Evolutionary conservation across 2,797 vertebrate species (phyloP).

Genomic region (Myotis myotis): DNA sequence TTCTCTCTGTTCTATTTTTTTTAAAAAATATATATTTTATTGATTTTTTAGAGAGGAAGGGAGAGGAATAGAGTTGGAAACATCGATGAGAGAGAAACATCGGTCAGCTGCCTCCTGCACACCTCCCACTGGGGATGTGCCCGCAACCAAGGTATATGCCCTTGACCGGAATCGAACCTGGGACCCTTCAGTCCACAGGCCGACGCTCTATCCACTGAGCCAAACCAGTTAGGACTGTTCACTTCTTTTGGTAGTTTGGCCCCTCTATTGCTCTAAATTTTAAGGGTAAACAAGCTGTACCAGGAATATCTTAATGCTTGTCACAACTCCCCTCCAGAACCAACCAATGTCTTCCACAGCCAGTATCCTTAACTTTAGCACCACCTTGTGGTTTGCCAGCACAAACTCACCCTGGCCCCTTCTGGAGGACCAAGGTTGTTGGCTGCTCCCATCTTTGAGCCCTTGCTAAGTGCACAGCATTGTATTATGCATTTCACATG

Average conservation of each 20-base stretch:
- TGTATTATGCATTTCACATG: background rate
- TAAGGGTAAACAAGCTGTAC: background rate
- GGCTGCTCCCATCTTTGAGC: background rate
- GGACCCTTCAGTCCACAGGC: no score
- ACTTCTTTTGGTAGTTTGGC: background rate
- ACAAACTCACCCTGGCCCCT: background rate
- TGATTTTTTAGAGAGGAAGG: no score
- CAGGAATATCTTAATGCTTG: background rate
- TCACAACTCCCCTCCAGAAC: background rate
- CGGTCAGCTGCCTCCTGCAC: no score
- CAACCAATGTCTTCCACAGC: background rate
- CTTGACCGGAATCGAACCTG: no score
- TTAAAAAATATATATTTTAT: no score
- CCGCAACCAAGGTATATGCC: no score
- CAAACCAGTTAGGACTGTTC: background rate
- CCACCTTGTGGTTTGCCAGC: constrained; percentile 67
- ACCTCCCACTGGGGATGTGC: no score
- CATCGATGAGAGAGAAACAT: no score
- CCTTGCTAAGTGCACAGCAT: background rate
- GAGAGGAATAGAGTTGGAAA: no score
- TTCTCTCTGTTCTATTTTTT: background rate
- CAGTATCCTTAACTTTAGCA: constrained; percentile 37
- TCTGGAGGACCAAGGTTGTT: background rate
- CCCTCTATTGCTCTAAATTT: background rate
- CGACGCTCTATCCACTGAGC: no score